phyloP scores from a whole-genome alignment of 2,888 invertebrate genomes.

The Trichogramma dendrolimi region DNA sequence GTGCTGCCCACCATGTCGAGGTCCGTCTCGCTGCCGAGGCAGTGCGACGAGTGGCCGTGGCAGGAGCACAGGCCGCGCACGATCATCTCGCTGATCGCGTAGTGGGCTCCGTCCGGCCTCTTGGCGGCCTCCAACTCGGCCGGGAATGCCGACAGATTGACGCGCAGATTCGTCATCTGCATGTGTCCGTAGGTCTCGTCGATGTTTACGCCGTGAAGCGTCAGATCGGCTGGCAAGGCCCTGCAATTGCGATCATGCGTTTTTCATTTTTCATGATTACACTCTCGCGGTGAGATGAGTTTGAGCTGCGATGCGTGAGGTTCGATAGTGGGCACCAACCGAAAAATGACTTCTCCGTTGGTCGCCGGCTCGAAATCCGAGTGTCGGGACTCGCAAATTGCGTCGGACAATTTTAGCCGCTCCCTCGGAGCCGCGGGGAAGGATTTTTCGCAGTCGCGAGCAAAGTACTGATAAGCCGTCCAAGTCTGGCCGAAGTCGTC shows the following conservation, averaged over 20 bases:
- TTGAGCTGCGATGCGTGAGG: too few species aligned
- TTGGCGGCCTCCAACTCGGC: constrained; percentile 96
- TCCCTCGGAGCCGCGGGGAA: constrained; percentile 78
- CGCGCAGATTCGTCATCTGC: constrained; percentile 94
- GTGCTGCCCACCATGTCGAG: constrained; percentile 94
- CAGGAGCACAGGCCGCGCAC: constrained; percentile 98
- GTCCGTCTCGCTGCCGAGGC: constrained; percentile 69
- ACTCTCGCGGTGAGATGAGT: too few species aligned
- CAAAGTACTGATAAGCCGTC: constrained; percentile 96
- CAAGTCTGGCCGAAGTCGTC: constrained; percentile 94
- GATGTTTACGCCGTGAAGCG: constrained; percentile 69
- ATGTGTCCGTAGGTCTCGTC: constrained; percentile 92
- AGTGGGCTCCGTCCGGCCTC: constrained; percentile 98
- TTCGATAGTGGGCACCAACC: constrained; percentile 27
- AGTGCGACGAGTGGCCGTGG: constrained; percentile 96
- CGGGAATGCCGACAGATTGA: constrained; percentile 93
- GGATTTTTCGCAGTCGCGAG: constrained; percentile 78
- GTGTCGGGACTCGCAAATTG: constrained; percentile 92
- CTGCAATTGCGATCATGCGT: too few species aligned
- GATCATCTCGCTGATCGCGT: constrained; percentile 94
- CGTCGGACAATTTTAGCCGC: constrained; percentile 77
- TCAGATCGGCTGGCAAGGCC: neutral
- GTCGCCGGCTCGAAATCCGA: constrained; percentile 91
- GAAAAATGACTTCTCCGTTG: constrained; percentile 93
- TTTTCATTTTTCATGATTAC: too few species aligned